Evolutionary conservation across 2,797 vertebrate genomes (phyloP).

Genomic region (Vipera ursinii): DNA sequence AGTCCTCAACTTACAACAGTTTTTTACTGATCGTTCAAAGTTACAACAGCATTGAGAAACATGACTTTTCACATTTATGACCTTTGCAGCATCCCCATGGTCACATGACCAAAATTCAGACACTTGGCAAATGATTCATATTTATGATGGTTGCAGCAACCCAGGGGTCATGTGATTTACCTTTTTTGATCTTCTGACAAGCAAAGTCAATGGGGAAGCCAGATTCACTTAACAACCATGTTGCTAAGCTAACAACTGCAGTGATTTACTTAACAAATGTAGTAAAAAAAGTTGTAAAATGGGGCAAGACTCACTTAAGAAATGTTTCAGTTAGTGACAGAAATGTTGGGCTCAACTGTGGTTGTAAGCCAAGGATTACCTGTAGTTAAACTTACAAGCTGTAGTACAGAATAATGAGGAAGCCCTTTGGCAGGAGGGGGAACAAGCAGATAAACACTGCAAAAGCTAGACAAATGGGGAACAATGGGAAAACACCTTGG

Average conservation of each 20-base stretch:
- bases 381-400: not conserved
- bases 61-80: too few relatives aligned
- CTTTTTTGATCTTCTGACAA: not conserved
- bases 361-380: not conserved
- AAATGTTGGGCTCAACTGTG: not conserved
- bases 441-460: not conserved
- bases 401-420: not conserved
- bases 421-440: not conserved
- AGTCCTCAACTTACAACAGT: too few relatives aligned
- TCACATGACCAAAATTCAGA: not conserved
- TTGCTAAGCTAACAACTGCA: not conserved
- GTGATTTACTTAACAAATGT: not conserved
- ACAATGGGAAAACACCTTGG: not conserved
- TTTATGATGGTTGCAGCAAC: not conserved
- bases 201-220: not conserved
- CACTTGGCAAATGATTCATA: not conserved
- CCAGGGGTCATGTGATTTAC: not conserved
- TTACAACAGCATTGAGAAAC: too few relatives aligned
- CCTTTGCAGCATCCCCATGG: not conserved
- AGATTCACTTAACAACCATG: not conserved
- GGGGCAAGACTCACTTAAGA: not conserved
- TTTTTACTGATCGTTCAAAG: too few relatives aligned
- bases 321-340: not conserved
- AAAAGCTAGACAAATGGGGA: not conserved
- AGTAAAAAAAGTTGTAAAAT: not conserved